Evolutionary conservation across 2,797 vertebrate species (phyloP).

Genomic region (Lepilemur ruficaudatus): DNA sequence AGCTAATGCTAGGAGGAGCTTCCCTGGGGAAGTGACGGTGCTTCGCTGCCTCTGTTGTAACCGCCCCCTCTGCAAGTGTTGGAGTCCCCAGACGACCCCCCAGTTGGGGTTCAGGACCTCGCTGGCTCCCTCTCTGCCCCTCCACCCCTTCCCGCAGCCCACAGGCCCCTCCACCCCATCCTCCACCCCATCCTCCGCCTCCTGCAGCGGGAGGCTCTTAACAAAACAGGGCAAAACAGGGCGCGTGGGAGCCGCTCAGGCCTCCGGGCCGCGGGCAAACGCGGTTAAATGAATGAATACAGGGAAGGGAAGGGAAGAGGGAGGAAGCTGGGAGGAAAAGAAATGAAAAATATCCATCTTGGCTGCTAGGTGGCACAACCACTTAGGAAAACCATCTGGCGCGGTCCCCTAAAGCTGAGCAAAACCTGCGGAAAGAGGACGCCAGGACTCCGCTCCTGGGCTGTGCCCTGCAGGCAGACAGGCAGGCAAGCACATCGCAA

Average conservation of each 20-base stretch:
- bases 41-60: slow-evolving; percentile 48
- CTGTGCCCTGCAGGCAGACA: accelerated
- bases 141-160: slow-evolving; percentile 15
- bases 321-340: neutral
- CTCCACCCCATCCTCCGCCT: neutral
- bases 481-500: neutral
- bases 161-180: slow-evolving; percentile 12
- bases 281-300: too few relatives aligned
- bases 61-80: neutral
- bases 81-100: neutral
- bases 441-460: accelerated
- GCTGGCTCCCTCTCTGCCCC: slow-evolving; percentile 51
- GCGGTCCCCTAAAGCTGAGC: too few relatives aligned
- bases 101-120: slow-evolving; percentile 53
- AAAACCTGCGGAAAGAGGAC: accelerated
- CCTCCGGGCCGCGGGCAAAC: neutral
- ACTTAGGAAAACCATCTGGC: neutral
- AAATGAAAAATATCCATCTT: neutral
- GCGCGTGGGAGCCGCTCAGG: neutral
- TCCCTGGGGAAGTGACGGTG: slow-evolving; percentile 11
- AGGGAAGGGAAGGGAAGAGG: neutral
- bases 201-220: slow-evolving; percentile 74
- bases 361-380: neutral
- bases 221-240: slow-evolving; percentile 61
- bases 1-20: neutral